Evolutionary conservation across 2,888 invertebrate genomes (phyloP), one percentile per base, ranked within the genome.

Genomic region (Cyclophora punctaria): DNA sequence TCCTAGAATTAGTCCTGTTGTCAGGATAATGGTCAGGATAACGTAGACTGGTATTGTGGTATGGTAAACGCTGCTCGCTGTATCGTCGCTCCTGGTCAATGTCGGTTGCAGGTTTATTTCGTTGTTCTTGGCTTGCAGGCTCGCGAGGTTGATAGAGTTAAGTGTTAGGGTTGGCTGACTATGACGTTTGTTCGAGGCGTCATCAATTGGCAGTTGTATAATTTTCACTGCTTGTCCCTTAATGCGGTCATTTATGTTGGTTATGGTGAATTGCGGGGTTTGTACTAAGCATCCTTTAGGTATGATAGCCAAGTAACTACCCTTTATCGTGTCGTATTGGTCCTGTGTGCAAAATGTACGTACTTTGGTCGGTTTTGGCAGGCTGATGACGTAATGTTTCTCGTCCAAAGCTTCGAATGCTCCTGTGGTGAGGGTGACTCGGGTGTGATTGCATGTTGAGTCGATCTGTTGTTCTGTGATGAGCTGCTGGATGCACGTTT

Each of bases 381-480:
- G 56, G 6, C 45, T 53, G 40, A 62, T 49, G 33, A 52, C 53
- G 44, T 63, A 58, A 42, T 59, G 59, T 5, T 44, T 34, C 35
- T 58, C 53, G 6, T 58, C 60, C 3, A 63, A 44, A 46, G 51
- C 42, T 44, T 59, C 55, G 3, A 42, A 48, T 5, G 55, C 56
- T 41, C 52, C 45, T 4, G 50, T 48, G 4, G 46, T 35, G 20
- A 57, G 35, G 3, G 44, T 40, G n/a, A 59, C 47, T 0, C 48
- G 44, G 42, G 49, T 37, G 4, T 48, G 46, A 7, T 48, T 48
- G 43, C 59, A 58, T 5, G 33, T 34, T 3, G 46, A 6, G 20
- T 2, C 41, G n/a, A 42, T 47, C 43, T 41, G 42, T 37, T 46
- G 49, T 4, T 33, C 45, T 33, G 42, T 48, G 35, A 56, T 58